Base-by-base conservation (phyloP, 1,140 invertebrate species). In the Theocolax elegans region DNA sequence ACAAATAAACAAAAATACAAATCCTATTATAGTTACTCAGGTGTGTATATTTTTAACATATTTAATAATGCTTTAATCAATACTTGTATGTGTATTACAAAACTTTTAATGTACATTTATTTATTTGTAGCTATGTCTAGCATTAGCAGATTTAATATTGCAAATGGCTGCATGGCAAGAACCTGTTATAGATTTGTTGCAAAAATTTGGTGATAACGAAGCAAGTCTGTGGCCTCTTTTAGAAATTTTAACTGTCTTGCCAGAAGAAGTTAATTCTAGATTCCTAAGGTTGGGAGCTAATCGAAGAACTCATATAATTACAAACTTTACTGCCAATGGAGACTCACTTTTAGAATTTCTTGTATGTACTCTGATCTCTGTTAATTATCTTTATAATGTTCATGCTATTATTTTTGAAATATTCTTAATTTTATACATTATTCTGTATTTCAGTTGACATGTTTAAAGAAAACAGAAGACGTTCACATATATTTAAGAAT, bases 111-210 rank as follows among this genome's bases (percentile, higher is more conserved):
- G 1, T n/a, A 23, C 35, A 21, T 58, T 51, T 48, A 68, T 70
- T 63, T 54, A 19, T 46, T 9, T 38, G 83, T 82, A 93, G 90
- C 87, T 99, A 35, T 95, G 94, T 80, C 81, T 99, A 51, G 97
- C 97, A 12, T 81, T 99, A 29, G 94, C 96, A 25, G 97, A 99
- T 85, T 86, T 99, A 71, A 92, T 95, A 9, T 85, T 99, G n/a
- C 94, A 98, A 84, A 97, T 98, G 93, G 89, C 92, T 23, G 86
- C 92, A 1, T 99, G 98, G 98, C 91, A 94, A 77, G 92, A 93
- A 77, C 95, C 96, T 48, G 90, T 96, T 44, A 87, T 91, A 75
- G 94, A 97, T 83, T 84, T 99, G 60, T 90, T 99, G 53, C 90
- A 92, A 76, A 87, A 86, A 74, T 90, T 93, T 77, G 89, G 91